Evolutionary conservation across 2,888 invertebrate species (phyloP).

Genomic region (Parelbella ahira): DNA sequence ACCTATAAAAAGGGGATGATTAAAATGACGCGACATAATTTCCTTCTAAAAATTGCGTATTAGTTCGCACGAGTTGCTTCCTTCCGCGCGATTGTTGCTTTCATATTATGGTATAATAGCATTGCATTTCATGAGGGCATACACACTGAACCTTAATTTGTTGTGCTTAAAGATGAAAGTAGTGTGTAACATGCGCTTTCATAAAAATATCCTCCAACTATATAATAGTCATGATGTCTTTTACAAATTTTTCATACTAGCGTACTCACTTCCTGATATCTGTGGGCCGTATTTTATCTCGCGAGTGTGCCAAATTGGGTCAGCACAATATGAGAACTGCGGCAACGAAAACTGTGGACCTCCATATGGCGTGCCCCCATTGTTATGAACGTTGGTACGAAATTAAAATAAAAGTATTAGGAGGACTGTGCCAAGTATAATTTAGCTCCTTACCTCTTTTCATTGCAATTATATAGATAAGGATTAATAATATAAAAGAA

Average conservation of each 20-base stretch:
- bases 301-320: constrained; percentile 58
- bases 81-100: constrained; percentile 18
- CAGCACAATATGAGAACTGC: constrained; percentile 37
- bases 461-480: no score
- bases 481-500: no score
- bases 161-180: no score
- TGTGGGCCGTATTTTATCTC: constrained; percentile 50
- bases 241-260: constrained; percentile 34
- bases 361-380: constrained; percentile 19
- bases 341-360: constrained; percentile 41
- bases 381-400: constrained; percentile 17
- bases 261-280: constrained; percentile 50
- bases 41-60: constrained; percentile 15
- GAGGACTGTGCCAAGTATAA: no score
- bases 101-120: not conserved
- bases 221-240: constrained; percentile 12
- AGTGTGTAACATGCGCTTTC: no score
- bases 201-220: no score
- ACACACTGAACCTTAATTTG: no score
- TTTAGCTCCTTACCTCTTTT: no score
- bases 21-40: constrained; percentile 10
- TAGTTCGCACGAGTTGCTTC: constrained; percentile 32
- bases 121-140: constrained; percentile 12
- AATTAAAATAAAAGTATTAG: constrained; percentile 22
- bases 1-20: not conserved